These are phyloP conservation scores for Dorcus hopei DNA, from an alignment of 2,888 invertebrate genomes.

Conservation along the genomic window DNA sequence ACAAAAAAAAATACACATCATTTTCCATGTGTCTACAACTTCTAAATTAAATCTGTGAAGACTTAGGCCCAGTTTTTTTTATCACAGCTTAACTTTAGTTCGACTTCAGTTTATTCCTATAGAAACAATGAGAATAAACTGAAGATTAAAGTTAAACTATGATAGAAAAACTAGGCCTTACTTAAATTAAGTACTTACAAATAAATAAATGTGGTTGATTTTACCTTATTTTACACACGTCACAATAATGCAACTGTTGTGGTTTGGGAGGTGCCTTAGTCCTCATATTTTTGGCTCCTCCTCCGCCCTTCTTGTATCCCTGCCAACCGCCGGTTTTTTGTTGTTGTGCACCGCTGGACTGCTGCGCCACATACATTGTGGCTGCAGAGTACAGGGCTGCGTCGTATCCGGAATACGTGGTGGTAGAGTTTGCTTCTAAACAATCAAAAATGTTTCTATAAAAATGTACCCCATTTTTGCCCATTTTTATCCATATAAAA, in stretches of 20 bases:
- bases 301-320: constrained; percentile 57
- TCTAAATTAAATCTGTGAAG: not conserved
- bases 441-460: not conserved
- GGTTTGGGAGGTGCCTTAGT: constrained; percentile 84
- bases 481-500: too few species aligned
- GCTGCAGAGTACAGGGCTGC: constrained; percentile 94
- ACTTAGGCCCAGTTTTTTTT: not conserved
- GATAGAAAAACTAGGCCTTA: too few species aligned
- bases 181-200: not conserved
- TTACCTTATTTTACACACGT: constrained; percentile 96
- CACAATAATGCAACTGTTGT: constrained; percentile 95
- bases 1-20: constrained; percentile 1
- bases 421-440: constrained; percentile 61
- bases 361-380: constrained; percentile 90
- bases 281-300: constrained; percentile 61
- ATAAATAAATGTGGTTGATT: not conserved
- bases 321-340: constrained; percentile 58
- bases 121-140: too few species aligned
- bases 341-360: constrained; percentile 50
- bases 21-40: not conserved
- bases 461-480: too few species aligned
- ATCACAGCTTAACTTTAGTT: too few species aligned
- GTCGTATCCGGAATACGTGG: constrained; percentile 84
- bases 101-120: too few species aligned
- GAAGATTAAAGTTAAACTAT: too few species aligned